Conservation (phyloP, 2,113 vertebrate species). For the Brachyistius frenatus region DNA sequence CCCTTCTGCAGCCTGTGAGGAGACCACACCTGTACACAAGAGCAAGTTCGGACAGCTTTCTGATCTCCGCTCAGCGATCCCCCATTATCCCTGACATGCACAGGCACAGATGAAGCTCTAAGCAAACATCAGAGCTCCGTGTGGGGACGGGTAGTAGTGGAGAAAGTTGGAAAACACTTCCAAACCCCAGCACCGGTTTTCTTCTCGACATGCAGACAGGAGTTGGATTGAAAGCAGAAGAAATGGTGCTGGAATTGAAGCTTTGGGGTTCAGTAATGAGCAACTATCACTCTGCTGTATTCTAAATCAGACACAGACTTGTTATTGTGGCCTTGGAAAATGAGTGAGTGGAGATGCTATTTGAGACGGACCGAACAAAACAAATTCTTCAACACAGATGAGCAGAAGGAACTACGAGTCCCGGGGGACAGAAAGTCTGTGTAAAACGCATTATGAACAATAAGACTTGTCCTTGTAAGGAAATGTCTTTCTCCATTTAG, state of each 20-base stretch:
- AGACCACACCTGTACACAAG: conserved; percentile 69
- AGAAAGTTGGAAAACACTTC: conserved; percentile 9
- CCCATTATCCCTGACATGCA: conserved; percentile 41
- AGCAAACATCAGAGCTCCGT: conserved; percentile 7
- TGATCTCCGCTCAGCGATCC: conserved; percentile 46
- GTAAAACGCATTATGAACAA: conserved; percentile 53
- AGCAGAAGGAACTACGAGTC: conserved; percentile 37
- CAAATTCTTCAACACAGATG: conserved; percentile 26
- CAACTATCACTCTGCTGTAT: conserved; percentile 34
- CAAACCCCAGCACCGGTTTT: conserved; percentile 13
- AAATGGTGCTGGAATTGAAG: conserved; percentile 15
- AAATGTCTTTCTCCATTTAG: conserved; percentile 42
- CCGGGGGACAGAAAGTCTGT: conserved; percentile 19
- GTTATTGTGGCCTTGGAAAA: conserved; percentile 69
- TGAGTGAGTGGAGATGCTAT: conserved; percentile 51
- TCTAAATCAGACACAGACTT: conserved; percentile 64
- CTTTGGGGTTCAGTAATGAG: conserved; percentile 50
- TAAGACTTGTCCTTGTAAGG: conserved; percentile 52
- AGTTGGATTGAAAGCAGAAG: conserved; percentile 6
- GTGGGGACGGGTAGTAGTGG: not conserved
- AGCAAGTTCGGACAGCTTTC: conserved; percentile 73
- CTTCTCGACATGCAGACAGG: not conserved
- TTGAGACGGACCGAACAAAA: conserved; percentile 43
- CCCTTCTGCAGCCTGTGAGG: conserved; percentile 42
- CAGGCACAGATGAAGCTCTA: conserved; percentile 23